A percentile compares a stretch with the other conserved stretches of the same genome.
Conservation (phyloP, 2,113 vertebrate species). For the Chionomys nivalis region DNA sequence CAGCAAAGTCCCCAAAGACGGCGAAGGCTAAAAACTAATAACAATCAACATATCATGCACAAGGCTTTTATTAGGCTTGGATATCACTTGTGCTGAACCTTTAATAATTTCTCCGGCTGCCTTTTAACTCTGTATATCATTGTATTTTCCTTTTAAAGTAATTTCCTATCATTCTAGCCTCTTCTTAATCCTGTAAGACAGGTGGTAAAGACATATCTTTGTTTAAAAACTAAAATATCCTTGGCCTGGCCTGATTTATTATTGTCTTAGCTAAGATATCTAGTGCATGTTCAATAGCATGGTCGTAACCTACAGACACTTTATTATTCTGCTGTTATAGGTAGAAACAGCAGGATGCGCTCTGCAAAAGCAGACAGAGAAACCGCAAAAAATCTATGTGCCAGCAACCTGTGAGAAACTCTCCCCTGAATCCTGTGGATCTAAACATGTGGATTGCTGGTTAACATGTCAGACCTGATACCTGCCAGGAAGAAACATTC, state of each 20-base stretch:
- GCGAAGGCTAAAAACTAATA: conserved; percentile 67
- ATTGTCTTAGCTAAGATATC: conserved; percentile 68
- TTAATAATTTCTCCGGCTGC: conserved; percentile 54
- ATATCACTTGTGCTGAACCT: conserved; percentile 61
- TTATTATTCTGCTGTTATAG: conserved; percentile 78
- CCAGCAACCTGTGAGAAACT: conserved; percentile 77
- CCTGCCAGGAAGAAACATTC: conserved; percentile 73
- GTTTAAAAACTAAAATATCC: conserved; percentile 74
- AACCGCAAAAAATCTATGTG: conserved; percentile 66
- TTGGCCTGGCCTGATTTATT: conserved; percentile 75
- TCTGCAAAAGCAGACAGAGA: conserved; percentile 73
- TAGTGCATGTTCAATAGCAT: conserved; percentile 53
- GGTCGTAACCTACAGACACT: conserved; percentile 68
- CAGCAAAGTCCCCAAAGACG: conserved; percentile 56
- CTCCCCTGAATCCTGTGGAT: conserved; percentile 77
- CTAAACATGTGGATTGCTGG: conserved; percentile 74
- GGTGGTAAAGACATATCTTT: neutral
- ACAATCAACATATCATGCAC: conserved; percentile 44
- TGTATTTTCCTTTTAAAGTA: conserved; percentile 49
- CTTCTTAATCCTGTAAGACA: conserved; percentile 48
- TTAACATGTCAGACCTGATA: conserved; percentile 74
- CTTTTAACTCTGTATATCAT: conserved; percentile 55
- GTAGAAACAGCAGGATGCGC: conserved; percentile 64
- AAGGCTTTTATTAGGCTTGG: conserved; percentile 47
- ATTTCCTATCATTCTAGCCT: conserved; percentile 21